Evolutionary conservation across 2,888 invertebrate species (phyloP).

Genomic region (Petrolisthes cinctipes): DNA sequence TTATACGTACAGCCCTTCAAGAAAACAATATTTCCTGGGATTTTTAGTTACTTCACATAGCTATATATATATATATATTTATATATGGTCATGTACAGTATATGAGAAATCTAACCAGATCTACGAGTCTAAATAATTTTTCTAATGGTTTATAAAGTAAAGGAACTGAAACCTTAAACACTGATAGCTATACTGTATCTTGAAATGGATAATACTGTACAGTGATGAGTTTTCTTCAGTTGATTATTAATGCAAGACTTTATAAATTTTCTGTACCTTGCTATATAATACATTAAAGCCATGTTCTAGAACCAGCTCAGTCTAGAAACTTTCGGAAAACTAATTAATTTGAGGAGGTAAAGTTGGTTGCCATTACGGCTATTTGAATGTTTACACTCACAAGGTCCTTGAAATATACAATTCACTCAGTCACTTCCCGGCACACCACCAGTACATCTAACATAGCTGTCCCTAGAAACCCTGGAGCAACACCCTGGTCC

Average conservation of each 20-base stretch:
- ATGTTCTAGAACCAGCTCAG: too few species aligned
- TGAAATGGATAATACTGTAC: too few species aligned
- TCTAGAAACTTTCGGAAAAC: too few species aligned
- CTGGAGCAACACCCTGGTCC: too few species aligned
- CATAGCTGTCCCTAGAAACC: too few species aligned
- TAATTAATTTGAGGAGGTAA: background rate
- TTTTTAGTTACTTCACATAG: background rate
- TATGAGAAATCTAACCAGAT: background rate
- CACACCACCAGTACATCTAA: background rate
- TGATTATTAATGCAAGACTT: too few species aligned
- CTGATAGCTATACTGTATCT: too few species aligned
- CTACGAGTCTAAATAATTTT: background rate
- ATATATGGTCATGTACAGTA: too few species aligned
- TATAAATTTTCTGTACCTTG: too few species aligned
- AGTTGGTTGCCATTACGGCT: background rate
- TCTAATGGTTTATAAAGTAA: background rate
- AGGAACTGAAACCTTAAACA: slow-evolving; percentile 1
- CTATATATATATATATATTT: background rate
- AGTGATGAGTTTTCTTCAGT: too few species aligned
- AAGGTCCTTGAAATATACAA: background rate
- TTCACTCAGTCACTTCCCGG: background rate
- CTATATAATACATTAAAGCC: too few species aligned
- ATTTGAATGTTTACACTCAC: background rate
- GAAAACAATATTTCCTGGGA: background rate
- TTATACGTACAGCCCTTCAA: too few species aligned